Base-by-base conservation (phyloP, 2,113 vertebrate species). In the Ranitomeya imitator region DNA sequence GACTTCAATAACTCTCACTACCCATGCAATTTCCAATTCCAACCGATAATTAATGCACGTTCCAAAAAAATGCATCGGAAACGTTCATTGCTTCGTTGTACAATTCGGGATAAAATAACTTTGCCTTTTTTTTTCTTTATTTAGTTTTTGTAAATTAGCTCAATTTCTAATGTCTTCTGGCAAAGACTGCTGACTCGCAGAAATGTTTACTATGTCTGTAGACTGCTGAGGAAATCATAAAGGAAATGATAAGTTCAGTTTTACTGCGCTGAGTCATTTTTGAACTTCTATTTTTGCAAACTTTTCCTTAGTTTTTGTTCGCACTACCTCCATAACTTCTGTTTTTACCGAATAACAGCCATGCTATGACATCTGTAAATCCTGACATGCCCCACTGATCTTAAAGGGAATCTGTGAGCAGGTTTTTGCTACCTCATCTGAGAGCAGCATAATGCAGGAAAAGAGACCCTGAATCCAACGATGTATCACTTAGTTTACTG, bases 11-110 rank as follows among this genome's bases (percentile, higher is more conserved):
- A 83, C 52, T 87, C 79, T 76, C 67, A 18, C 55, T 76, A 88
- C 79, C 79, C 78, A 83, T 83, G 86, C 86, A 88, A 88, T 88
- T 83, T 88, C 71, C 57, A 83, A 63, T 83, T 83, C 76, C 86
- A 74, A 63, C 57, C 54, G 67, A 54, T 88, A 83, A 88, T 83
- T 76, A 88, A 88, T 88, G 80, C 54, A 77, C 31, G 57, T 83
- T 83, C 80, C 69, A 77, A 61, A 88, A 61, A 88, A 83, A 7
- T n/a, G 19, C 60, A 12, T 77, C 54, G 80, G 23, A 80, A 80
- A 76, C 63, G 31, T 15, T 61, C 31, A 63, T 54, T 51, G 37
- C 45, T 61, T 85, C 76, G 59, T 74, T 85, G 52, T 76, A 31
- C 69, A 21, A 37, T 59, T 74, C 31, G 14, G 67, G 31, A 45